Evolutionary conservation across 2,888 invertebrate genomes (phyloP), one percentile per base, ranked within the genome.

Genomic region (Pristionchus fissidentatus): DNA sequence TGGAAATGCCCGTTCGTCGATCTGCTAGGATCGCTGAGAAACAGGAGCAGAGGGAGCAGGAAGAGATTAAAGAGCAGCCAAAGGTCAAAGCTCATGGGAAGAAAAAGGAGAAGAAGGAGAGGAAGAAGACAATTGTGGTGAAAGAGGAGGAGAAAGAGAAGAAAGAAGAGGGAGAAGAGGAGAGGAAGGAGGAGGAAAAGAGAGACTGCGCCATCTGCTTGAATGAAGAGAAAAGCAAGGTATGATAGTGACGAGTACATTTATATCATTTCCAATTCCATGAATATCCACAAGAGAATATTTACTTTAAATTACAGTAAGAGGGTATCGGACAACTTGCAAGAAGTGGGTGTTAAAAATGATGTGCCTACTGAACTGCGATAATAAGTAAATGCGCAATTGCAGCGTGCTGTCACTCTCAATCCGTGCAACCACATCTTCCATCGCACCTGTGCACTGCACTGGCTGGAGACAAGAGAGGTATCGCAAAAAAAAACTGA

Each of bases 1-100:
- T n/a, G n/a, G 70, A n/a, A 7, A 66, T 70, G 70, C 26, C 41
- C 41, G 26, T 70, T 26, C 70, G 70, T 35, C 70, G 70, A 7
- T 70, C 70, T 0, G 7, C 43, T 0, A 38, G 70, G 43, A 5
- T 70, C n/a, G 70, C 70, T n/a, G 41, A 43, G 26, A 70, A 43
- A 35, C 8, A 8, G 26, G n/a, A 1, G 1, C 70, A 13, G 70
- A 15, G n/a, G 8, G 10, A 43, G 70, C 8, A 8, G 55, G 55
- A 4, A 55, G 55, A 7, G 41, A 35, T 26, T 5, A 41, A 13
- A 1, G 70, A n/a, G 70, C n/a, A n/a, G n/a, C n/a, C n/a, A n/a
- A n/a, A n/a, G n/a, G n/a, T n/a, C n/a, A 35, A 19, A 26, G 26
- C n/a, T 26, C 3, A 26, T 13, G 62, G 32, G 35, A 5, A 10